Base-by-base conservation (phyloP, 1,140 invertebrate species). In the Phthorimaea operculella region DNA sequence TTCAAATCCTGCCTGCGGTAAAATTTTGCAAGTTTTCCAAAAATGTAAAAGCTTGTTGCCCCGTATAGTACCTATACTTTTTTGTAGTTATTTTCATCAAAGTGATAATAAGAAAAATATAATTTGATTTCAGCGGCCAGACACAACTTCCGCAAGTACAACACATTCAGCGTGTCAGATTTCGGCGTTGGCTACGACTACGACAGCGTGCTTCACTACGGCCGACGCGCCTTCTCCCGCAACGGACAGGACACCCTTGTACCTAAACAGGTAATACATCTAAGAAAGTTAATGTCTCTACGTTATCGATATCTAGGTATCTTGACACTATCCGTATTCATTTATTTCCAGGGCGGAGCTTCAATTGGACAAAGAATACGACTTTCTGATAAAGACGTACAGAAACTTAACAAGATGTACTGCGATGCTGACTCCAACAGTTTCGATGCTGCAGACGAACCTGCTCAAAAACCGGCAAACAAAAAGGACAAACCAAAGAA, bases 141-240 rank as follows among this genome's bases (percentile, higher is more conserved):
- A 52, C 87, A 90, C 66, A 92, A 93, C 68, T 93, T 93, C 69
- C 88, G 90, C 33, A 93, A 92, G 74, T 92, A 92, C 62, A 87
- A 89, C 36, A 82, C 83, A 21, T 85, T 87, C 17, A 85, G 87
- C 5, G 89, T 92, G 14, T 89, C 89, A 4, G 90, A 91, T 69
- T 91, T 89, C 62, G 87, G 87, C 10, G 79, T 89, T 17, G 77
- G 77, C 14, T 94, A 94, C 64, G 92, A 93, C 78, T 93, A 92
- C 66, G 83, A 86, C 8, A 92, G 91, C 68, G 87, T 93, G 12
- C 90, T 93, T 88, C 92, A 94, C 70, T 93, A 94, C 64, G 89
- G 88, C 56, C 80, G 87, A 33, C 86, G 86, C 59, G 91, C 90
- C 28, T 94, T 93, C 74, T 90, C 90, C 4, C 84, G 77, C 53